Percentiles rank a stretch among this genome's conserved stretches.
These are phyloP conservation scores for Caenorhabditis becei DNA, from an alignment of 2,888 invertebrate species.

Conservation along the genomic window DNA sequence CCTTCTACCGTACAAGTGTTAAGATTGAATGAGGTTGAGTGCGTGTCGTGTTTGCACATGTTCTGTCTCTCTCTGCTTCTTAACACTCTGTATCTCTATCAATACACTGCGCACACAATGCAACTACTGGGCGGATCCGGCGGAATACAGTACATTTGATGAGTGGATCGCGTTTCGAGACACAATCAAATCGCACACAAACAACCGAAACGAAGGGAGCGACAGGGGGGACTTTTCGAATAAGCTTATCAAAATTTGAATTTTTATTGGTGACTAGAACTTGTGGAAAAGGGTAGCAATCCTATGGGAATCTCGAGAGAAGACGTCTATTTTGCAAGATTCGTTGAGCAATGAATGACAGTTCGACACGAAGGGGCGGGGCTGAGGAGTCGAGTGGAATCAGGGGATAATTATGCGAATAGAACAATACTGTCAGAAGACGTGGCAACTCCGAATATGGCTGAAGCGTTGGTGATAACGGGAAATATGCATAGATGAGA, in stretches of 20 bases:
- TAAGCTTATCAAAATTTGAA: background rate
- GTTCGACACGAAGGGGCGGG: constrained; percentile 1
- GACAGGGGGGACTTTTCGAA: background rate
- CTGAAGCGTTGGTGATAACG: background rate
- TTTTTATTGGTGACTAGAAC: constrained; percentile 37
- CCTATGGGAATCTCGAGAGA: constrained; percentile 13
- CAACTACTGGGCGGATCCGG: constrained; percentile 12
- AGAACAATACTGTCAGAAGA: constrained; percentile 36
- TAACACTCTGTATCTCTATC: constrained; percentile 52
- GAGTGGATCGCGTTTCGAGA: constrained; percentile 35
- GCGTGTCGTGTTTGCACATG: constrained; percentile 32
- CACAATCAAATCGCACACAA: constrained; percentile 28
- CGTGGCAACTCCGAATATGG: background rate
- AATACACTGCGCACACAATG: constrained; percentile 22
- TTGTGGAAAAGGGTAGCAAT: background rate
- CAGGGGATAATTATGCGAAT: constrained; percentile 25
- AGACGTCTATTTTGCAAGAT: background rate
- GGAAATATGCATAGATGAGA: background rate
- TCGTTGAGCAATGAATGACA: background rate
- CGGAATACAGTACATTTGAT: constrained; percentile 28
- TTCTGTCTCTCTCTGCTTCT: constrained; percentile 26
- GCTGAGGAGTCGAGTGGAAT: background rate
- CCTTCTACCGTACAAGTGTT: constrained; percentile 48
- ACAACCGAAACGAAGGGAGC: background rate
- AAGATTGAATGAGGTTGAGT: constrained; percentile 61